Base-by-base conservation (phyloP, 2,888 invertebrate species). In the Willowsia nigromaculata region DNA sequence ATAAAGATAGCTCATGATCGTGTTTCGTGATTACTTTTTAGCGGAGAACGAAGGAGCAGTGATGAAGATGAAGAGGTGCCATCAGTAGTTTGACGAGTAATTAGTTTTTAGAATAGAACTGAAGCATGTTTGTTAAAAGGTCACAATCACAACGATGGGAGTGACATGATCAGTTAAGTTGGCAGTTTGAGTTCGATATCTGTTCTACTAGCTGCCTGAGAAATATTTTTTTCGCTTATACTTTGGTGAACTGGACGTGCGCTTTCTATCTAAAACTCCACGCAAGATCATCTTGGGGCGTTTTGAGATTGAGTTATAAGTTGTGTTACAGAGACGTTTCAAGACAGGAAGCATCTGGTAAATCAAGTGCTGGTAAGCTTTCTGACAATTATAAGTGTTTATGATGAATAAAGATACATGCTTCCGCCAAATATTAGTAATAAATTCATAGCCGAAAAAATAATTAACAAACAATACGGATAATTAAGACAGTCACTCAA, bases 141-240 rank as follows among this genome's bases (percentile, higher is more conserved):
- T 40, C 56, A 56, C 5, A 62, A n/a, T 4, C 15, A 7, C 43
- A 25, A 43, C 47, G 25, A 74, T 74, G 74, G 74, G 47, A 74
- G 74, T 74, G 56, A 78, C 56, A 78, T 78, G 74, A 74, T 5
- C 53, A 56, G 6, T 56, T 56, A 43, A 74, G 1, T 76, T 50
- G 76, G 33, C 78, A 78, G 78, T 53, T 78, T 78, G 50, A 78
- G 78, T 78, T 78, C 33, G 11, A 22, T 30, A 11, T 56, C n/a
- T 74, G 74, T 37, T 78, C 78, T 78, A 78, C 30, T 78, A 78
- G 78, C 78, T 78, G 56, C 53, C 56, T 47, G 0, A 62, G 7
- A 15, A 62, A 62, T 40, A 40, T 15, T 40, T 18, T 27, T 43
- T 47, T 68, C 7, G 6, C 18, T 15, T 68, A n/a, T 30, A 5